Conservation (phyloP, 2,888 invertebrate species). For the Andrena minutula region DNA sequence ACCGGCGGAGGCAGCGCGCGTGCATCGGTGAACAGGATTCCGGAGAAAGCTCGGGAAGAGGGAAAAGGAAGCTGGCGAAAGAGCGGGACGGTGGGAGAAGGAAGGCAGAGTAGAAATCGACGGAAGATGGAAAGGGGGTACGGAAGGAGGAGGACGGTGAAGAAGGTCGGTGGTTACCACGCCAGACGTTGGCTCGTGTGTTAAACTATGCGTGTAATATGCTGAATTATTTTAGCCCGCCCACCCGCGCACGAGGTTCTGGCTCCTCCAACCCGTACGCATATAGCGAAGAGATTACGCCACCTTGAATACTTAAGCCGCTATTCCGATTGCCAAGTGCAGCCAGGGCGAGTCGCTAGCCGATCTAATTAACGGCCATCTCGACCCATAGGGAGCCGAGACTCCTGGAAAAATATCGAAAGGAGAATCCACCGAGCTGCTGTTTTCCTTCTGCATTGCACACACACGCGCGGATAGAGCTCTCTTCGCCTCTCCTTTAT, state of each 20-base stretch:
- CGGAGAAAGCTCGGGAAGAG: slow-evolving; percentile 23
- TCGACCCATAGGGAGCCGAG: slow-evolving; percentile 54
- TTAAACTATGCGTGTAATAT: slow-evolving; percentile 76
- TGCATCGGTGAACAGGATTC: slow-evolving; percentile 21
- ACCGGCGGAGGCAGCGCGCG: not conserved
- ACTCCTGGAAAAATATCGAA: slow-evolving; percentile 34
- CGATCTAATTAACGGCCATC: slow-evolving; percentile 61
- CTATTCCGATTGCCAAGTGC: slow-evolving; percentile 52
- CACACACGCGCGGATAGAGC: slow-evolving; percentile 4
- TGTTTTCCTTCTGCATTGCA: slow-evolving; percentile 17
- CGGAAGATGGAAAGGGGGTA: slow-evolving; percentile 20
- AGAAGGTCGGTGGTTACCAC: slow-evolving; percentile 60
- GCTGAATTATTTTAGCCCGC: slow-evolving; percentile 73
- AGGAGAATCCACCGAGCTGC: slow-evolving; percentile 16
- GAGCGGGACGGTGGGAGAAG: not conserved
- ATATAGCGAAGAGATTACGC: slow-evolving; percentile 53
- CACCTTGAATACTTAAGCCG: slow-evolving; percentile 59
- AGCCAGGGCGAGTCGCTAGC: slow-evolving; percentile 46
- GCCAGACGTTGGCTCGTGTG: slow-evolving; percentile 62
- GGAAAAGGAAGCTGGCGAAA: slow-evolving; percentile 22
- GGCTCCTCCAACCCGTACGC: slow-evolving; percentile 24
- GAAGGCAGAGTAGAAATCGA: slow-evolving; percentile 22
- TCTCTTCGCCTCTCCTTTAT: not conserved
- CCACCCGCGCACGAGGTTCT: slow-evolving; percentile 16
- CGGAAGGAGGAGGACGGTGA: slow-evolving; percentile 41